phyloP scores from a whole-genome alignment of 2,797 vertebrate genomes.

The Chelidonichthys spinosus region DNA sequence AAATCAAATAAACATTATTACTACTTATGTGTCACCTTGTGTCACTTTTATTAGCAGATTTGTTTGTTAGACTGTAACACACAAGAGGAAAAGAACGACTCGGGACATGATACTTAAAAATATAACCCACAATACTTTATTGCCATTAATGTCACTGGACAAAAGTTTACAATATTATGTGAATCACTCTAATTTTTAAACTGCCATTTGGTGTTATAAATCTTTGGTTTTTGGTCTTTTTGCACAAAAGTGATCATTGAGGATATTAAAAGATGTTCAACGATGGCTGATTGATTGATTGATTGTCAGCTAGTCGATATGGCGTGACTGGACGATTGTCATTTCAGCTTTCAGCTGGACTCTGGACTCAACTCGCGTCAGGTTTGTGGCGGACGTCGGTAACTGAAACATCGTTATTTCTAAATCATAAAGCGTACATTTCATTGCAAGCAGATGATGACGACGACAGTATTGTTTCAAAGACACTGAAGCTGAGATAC shows the following conservation, averaged over 20 bases:
- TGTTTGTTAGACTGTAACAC: background rate
- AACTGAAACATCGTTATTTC: conserved; percentile 46
- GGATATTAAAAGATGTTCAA: conserved; percentile 44
- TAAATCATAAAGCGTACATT: conserved; percentile 45
- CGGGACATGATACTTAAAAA: conserved; percentile 79
- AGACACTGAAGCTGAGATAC: conserved; percentile 84
- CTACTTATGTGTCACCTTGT: conserved; percentile 31
- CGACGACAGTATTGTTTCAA: conserved; percentile 81
- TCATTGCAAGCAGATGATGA: conserved; percentile 55
- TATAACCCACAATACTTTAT: conserved; percentile 96
- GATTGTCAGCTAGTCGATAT: conserved; percentile 45
- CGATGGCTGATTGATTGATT: conserved; percentile 55
- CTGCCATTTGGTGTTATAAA: conserved; percentile 60
- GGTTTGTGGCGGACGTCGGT: conserved; percentile 15
- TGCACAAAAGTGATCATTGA: conserved; percentile 55
- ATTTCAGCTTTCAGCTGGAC: conserved; percentile 61
- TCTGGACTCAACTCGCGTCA: conserved; percentile 42
- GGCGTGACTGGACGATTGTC: conserved; percentile 71
- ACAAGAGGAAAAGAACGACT: conserved; percentile 30
- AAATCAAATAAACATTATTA: conserved; percentile 66
- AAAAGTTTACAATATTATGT: conserved; percentile 80
- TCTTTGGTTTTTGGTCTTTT: conserved; percentile 72
- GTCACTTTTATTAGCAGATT: conserved; percentile 22
- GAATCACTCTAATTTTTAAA: conserved; percentile 72
- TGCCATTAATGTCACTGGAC: conserved; percentile 87